A percentile compares a stretch with the other conserved stretches of the same genome.
These are phyloP conservation scores for Scomber scombrus DNA, from an alignment of 2,113 vertebrate genomes.

Conservation along the genomic window DNA sequence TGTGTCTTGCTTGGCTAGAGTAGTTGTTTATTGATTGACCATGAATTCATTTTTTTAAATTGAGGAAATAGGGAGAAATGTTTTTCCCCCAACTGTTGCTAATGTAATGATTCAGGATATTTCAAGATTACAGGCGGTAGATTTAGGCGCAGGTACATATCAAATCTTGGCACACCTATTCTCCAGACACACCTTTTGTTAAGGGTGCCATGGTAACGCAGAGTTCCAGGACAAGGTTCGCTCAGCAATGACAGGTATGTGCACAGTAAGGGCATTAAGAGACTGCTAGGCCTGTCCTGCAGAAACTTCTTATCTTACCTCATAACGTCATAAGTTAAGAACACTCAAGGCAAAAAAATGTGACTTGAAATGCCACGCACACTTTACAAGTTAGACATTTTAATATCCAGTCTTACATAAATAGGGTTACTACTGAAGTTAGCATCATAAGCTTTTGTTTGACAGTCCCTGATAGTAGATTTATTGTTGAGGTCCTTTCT, in stretches of 20 bases:
- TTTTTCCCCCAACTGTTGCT: neutral
- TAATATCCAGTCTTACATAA: neutral
- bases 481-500: neutral
- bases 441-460: no score
- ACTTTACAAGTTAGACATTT: neutral
- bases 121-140: neutral
- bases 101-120: neutral
- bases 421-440: no score
- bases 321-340: constrained; percentile 12
- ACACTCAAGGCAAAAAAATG: neutral
- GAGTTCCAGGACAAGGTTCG: constrained; percentile 61
- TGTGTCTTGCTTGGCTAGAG: neutral
- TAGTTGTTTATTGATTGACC: neutral
- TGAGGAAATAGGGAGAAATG: no score
- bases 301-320: constrained; percentile 37
- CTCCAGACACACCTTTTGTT: constrained; percentile 67
- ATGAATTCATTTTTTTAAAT: neutral
- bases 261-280: constrained; percentile 24
- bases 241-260: constrained; percentile 66
- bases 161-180: constrained; percentile 60
- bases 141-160: constrained; percentile 21
- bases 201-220: constrained; percentile 20
- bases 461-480: neutral
- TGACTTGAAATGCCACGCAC: neutral
- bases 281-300: constrained; percentile 16